Base-by-base conservation (phyloP, 2,888 invertebrate species). In the Drosophila falleni region DNA sequence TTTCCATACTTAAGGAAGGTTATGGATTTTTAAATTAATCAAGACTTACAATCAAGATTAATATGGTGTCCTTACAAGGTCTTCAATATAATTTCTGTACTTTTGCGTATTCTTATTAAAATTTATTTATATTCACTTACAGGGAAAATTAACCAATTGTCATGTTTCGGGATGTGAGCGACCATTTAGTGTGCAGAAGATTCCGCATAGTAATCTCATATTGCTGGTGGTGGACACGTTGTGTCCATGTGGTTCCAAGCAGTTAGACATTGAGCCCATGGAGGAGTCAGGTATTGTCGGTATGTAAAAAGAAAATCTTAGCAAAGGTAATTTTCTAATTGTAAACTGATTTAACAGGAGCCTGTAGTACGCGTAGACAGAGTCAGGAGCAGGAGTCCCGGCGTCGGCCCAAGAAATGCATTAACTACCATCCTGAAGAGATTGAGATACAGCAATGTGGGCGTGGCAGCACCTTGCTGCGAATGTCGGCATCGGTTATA, bases 151-250 rank as follows among this genome's bases (percentile, higher is more conserved):
- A 47, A 97, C 97, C 41, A 97, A 97, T 91, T 97, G 97, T 91
- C 97, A 97, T 90, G 95, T 95, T 62, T 97, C 96, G 44, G 97
- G 97, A 71, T 97, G 97, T 91, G 97, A 97, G 92, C 96, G 97
- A 89, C 97, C 97, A 29, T 97, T 97, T 93, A 97, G 97, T 93
- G 97, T 97, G 62, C 97, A 97, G 91, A 97, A 97, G 93, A 97
- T 98, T 89, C 97, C 96, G 53, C 96, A 97, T 92, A 97, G 97
- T 90, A 98, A 98, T 94, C 93, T 98, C 85, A 97, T 98, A 87
- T 93, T 98, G 75, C 93, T 98, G 74, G 97, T 97, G 75, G 97
- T 97, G 85, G 97, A 98, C 92, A 97, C 97, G 23, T 93, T 97
- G 81, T 97, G 97, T 91, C 97, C 97, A 54, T 97, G 97, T 93